Evolutionary conservation across 2,113 vertebrate species (phyloP), one percentile per base, ranked within the genome.

Genomic region (Sapayoa aenigma): DNA sequence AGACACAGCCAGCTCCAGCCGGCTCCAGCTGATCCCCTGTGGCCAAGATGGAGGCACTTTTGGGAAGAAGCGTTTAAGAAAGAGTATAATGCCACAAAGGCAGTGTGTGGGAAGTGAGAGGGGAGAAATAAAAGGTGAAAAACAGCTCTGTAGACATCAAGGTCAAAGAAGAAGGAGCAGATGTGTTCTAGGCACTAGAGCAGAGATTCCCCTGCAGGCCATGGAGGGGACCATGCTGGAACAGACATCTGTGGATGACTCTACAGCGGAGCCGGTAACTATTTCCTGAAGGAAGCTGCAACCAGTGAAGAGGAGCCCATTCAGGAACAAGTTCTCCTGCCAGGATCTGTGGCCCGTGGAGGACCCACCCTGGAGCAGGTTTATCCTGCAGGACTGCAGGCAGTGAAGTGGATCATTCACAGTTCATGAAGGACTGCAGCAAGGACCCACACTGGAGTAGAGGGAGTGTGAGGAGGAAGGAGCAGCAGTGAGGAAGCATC

Each of bases 331-430:
- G 11, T 37, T 65, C 37, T 80, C 14, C 53, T 73, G 42, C 14
- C 9, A 60, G 44, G 35, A 58, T 2, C 42, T 59, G 42, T 58
- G 37, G 24, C 20, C 44, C 8, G 0, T 41, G 82, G 44, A 73
- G 53, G 28, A 67, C 47, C 9, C 39, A 16, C 3, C 3, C 5
- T 41, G 33, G 33, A 62, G 41, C 33, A 59, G 47, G 9, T 58
- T 55, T 89, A 14, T 86, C 41, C 25, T 65, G 60, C 66, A 86
- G 66, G 50, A 49, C 49, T 59, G 50, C 44, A 68, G 84, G 53
- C 59, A 2, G 0, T 44, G 69, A 41, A 58, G 25, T 24, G n/a
- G n/a, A n/a, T n/a, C n/a, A n/a, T n/a, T n/a, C n/a, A 11, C 44
- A 20, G 44, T 46, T 46, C 6, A 9, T 46, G 18, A 42, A 86